Evolutionary conservation across 1,140 invertebrate species (phyloP), one percentile per base, ranked within the genome.

Genomic region (Mercenaria mercenaria): DNA sequence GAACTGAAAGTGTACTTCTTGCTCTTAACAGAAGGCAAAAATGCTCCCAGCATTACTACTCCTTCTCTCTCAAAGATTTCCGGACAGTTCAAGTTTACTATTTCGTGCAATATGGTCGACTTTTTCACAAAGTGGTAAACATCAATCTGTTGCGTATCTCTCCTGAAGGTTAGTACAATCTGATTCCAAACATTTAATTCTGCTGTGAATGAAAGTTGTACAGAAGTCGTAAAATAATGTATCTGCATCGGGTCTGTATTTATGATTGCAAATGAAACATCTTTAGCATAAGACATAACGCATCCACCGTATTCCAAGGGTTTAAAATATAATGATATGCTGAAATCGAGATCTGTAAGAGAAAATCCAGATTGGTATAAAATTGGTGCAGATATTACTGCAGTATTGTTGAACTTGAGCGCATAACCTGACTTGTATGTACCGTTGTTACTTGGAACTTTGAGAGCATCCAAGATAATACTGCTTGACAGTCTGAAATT

Each of bases 151-250:
- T 74, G 32, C 20, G 69, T 43, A 20, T 56, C 56, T 18, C 88
- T 32, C 8, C 88, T 50, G 56, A 91, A 89, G 32, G 90, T 91
- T 50, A 93, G 37, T 10, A 93, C 76, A 6, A 93, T 69, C 61
- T 93, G 92, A 81, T 93, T 93, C 92, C 92, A 93, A 26, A 85
- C 74, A 77, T 92, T 61, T 18, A 91, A 56, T 10, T 61, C 64
- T 0, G 85, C 37, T n/a, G 41, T 37, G 13, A 90, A 41, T 50
- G 52, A 67, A 34, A 91, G 91, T 37, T 39, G 18, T 18, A 90
- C 20, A 34, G 29, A 69, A 18, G 41, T 77, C 13, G 26, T 18
- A 11, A 79, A 88, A 80, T 91, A 93, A 11, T 84, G 43, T 29
- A 93, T 23, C 39, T 69, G 88, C 34, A 93, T 77, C 4, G 90